phyloP scores from a whole-genome alignment of 2,797 vertebrate species.

The Spheniscus humboldti region DNA sequence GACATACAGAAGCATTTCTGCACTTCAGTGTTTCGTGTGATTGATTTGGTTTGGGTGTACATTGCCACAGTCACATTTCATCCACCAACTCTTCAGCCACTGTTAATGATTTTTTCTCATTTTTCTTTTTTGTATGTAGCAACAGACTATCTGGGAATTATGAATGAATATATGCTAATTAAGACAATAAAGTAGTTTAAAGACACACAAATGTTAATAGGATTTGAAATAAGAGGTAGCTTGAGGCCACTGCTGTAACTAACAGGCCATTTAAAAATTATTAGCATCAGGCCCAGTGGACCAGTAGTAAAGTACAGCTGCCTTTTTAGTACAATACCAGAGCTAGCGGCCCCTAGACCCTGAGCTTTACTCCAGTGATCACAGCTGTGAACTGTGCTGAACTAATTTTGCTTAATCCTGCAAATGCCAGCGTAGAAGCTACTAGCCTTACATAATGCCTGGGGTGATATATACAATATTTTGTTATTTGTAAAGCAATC shows the following conservation, averaged over 20 bases:
- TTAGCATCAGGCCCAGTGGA: constrained; percentile 48
- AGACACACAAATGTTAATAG: constrained; percentile 44
- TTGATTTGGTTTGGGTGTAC: background rate
- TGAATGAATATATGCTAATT: constrained; percentile 64
- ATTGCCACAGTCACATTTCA: background rate
- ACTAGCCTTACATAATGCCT: constrained; percentile 6
- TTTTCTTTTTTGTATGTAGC: background rate
- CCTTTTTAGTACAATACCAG: background rate
- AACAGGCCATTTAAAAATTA: constrained; percentile 68
- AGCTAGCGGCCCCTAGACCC: background rate
- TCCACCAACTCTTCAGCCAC: background rate
- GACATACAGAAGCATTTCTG: background rate
- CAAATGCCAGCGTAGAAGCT: constrained; percentile 15
- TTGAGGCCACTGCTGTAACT: constrained; percentile 49
- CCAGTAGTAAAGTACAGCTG: constrained; percentile 16
- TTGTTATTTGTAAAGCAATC: constrained; percentile 22
- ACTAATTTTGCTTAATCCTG: constrained; percentile 22
- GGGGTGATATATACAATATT: background rate
- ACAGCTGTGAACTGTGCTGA: constrained; percentile 30
- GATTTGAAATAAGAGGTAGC: constrained; percentile 58
- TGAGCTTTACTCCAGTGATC: background rate
- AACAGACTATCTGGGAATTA: constrained; percentile 23
- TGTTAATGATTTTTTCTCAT: background rate
- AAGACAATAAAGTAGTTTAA: constrained; percentile 56
- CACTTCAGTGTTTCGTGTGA: background rate